Percentiles rank a stretch among this genome's conserved stretches.
These are phyloP conservation scores for Ceyx margarethae DNA, from an alignment of 2,113 vertebrate genomes.

Conservation along the genomic window DNA sequence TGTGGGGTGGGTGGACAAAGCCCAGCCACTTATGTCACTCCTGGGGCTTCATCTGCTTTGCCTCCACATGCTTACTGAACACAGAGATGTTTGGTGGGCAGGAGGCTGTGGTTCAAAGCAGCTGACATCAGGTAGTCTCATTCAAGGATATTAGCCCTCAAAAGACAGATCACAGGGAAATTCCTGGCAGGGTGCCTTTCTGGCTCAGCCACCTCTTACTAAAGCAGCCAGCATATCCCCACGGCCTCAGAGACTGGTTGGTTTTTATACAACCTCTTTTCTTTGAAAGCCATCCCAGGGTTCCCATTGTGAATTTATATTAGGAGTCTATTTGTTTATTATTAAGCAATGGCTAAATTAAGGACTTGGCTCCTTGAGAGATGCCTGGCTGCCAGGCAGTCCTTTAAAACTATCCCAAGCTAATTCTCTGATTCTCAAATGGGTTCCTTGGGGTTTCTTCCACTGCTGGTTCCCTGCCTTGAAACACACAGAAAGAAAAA, in stretches of 20 bases:
- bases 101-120: neutral
- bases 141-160: neutral
- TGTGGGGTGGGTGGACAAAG: neutral
- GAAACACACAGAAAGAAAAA: neutral
- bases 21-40: fast-evolving
- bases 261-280: neutral
- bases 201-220: neutral
- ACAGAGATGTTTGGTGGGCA: neutral
- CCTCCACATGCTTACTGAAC: neutral
- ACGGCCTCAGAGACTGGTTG: neutral
- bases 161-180: neutral
- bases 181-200: neutral
- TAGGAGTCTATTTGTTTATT: neutral
- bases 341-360: conserved; percentile 27
- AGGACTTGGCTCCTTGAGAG: neutral
- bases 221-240: neutral
- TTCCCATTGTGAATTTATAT: neutral
- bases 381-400: neutral
- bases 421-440: neutral
- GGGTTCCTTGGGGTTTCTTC: neutral
- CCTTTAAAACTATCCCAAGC: neutral
- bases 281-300: neutral
- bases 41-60: neutral
- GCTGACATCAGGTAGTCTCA: neutral
- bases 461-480: neutral